These are phyloP conservation scores for Philotrypesis tridentata DNA, from an alignment of 1,140 invertebrate genomes.

Conservation along the genomic window DNA sequence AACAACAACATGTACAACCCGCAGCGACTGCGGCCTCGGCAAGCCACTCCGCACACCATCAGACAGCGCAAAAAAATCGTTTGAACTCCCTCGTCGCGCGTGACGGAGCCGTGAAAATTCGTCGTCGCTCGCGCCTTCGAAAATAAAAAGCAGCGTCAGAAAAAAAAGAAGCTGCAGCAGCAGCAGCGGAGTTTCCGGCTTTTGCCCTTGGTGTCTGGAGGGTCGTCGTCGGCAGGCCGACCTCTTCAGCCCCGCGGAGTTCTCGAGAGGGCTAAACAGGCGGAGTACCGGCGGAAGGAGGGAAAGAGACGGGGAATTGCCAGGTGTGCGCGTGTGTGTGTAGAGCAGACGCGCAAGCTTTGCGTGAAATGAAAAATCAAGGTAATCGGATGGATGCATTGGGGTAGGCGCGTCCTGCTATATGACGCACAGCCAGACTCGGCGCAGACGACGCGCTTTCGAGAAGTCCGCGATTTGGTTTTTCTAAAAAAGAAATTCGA, in stretches of 20 bases:
- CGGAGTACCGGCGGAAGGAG: not conserved
- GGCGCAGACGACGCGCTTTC: too few relatives aligned
- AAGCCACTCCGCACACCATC: too few relatives aligned
- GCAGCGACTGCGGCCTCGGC: too few relatives aligned
- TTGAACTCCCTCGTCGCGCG: not conserved
- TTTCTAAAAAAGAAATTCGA: too few relatives aligned
- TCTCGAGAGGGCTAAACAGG: conserved; percentile 19
- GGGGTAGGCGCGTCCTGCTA: too few relatives aligned
- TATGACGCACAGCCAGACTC: too few relatives aligned
- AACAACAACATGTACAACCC: too few relatives aligned
- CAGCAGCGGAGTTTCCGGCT: not conserved
- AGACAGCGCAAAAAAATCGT: not conserved
- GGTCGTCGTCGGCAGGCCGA: not conserved
- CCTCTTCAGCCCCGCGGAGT: not conserved
- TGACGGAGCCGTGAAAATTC: not conserved
- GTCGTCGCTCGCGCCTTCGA: not conserved
- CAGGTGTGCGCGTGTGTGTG: too few relatives aligned
- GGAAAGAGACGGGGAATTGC: too few relatives aligned
- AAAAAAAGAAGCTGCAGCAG: not conserved
- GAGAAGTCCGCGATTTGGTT: too few relatives aligned
- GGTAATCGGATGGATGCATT: not conserved
- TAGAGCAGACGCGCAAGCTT: not conserved
- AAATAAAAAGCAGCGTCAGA: conserved; percentile 21
- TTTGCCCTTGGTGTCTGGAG: conserved; percentile 18
- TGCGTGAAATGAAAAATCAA: not conserved